Evolutionary conservation across 2,888 invertebrate species (phyloP).

Genomic region (Eupithecia subumbrata): DNA sequence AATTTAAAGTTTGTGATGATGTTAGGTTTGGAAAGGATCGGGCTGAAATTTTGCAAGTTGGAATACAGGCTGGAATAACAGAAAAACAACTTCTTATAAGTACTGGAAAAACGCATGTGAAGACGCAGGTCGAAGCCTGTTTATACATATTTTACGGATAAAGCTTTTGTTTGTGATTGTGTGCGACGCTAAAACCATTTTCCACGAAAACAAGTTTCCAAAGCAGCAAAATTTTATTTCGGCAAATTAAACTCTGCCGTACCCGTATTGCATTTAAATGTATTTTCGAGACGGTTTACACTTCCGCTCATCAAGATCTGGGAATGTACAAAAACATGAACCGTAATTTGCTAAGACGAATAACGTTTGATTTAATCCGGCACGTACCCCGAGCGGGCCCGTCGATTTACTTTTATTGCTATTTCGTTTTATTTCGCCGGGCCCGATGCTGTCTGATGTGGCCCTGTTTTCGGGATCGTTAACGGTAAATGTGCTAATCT

Average conservation of each 20-base stretch:
- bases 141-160: background rate
- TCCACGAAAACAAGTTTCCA: conserved; percentile 18
- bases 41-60: background rate
- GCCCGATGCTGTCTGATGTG: conserved; percentile 71
- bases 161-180: background rate
- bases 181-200: background rate
- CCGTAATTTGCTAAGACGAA: conserved; percentile 82
- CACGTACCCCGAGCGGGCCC: conserved; percentile 71
- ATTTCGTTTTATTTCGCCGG: conserved; percentile 78
- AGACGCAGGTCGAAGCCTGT: background rate
- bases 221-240: conserved; percentile 50
- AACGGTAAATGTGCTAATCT: conserved; percentile 81
- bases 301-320: conserved; percentile 68
- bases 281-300: conserved; percentile 63
- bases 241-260: conserved; percentile 46
- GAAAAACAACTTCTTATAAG: background rate
- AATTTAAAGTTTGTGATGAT: too few relatives aligned
- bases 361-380: conserved; percentile 82
- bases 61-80: background rate
- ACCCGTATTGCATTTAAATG: conserved; percentile 65
- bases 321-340: conserved; percentile 74
- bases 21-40: background rate
- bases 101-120: background rate
- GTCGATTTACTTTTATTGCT: conserved; percentile 83
- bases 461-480: conserved; percentile 80